A percentile compares a stretch with the other conserved stretches of the same genome.
These are phyloP conservation scores for Hycleus phaleratus DNA, from an alignment of 1,140 invertebrate genomes.

Conservation along the genomic window DNA sequence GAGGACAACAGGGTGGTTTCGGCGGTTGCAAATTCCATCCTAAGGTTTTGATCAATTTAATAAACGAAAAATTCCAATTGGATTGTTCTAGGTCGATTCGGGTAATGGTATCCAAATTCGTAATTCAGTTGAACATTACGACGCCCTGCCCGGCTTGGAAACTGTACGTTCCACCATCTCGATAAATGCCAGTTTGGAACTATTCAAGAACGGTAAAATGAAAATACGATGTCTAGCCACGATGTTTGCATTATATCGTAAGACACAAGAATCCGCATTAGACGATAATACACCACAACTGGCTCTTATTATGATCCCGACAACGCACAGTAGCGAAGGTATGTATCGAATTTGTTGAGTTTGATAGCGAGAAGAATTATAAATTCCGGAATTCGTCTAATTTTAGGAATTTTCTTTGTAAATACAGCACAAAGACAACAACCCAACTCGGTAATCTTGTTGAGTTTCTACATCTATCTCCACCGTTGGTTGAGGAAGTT, in stretches of 20 bases:
- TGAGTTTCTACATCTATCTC: slow-evolving; percentile 1
- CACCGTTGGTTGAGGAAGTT: slow-evolving; percentile 10
- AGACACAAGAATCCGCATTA: slow-evolving; percentile 37
- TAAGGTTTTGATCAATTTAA: too few relatives aligned
- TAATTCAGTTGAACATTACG: slow-evolving; percentile 26
- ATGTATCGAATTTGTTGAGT: neutral
- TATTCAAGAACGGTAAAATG: slow-evolving; percentile 42
- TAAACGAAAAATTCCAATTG: slow-evolving; percentile 6
- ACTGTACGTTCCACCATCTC: slow-evolving; percentile 37
- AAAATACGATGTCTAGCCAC: slow-evolving; percentile 42
- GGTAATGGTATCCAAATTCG: slow-evolving; percentile 20
- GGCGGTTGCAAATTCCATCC: too few relatives aligned
- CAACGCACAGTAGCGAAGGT: slow-evolving; percentile 34
- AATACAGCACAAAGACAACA: neutral
- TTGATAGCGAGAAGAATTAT: too few relatives aligned
- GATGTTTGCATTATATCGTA: slow-evolving; percentile 41
- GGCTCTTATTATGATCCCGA: slow-evolving; percentile 42
- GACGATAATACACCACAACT: slow-evolving; percentile 43
- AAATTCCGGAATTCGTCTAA: neutral
- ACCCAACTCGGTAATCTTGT: slow-evolving; percentile 1
- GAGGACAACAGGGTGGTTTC: too few relatives aligned
- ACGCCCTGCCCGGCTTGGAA: slow-evolving; percentile 38
- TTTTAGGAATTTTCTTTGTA: slow-evolving; percentile 9
- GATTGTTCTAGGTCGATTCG: slow-evolving; percentile 18
- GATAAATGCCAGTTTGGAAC: slow-evolving; percentile 35